phyloP scores from a whole-genome alignment of 1,140 invertebrate species.

The Tetraneura akinire region DNA sequence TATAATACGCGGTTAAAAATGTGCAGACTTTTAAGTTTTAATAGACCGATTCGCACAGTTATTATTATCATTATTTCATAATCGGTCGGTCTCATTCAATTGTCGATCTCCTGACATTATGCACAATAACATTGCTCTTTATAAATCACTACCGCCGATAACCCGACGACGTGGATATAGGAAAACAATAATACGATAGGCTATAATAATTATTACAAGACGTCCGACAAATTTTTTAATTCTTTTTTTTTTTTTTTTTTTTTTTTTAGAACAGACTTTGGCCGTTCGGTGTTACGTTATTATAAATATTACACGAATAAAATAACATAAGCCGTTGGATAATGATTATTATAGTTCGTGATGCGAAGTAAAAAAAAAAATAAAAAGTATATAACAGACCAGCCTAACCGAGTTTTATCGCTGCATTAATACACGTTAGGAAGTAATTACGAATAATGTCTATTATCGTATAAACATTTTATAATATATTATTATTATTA shows the following conservation, averaged over 20 bases:
- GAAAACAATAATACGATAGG: too few relatives aligned
- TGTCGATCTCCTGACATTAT: too few relatives aligned
- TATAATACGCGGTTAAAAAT: background rate
- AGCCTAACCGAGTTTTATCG: slow-evolving; percentile 25
- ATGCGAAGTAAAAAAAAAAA: background rate
- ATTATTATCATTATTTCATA: too few relatives aligned
- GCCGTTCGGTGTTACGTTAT: background rate
- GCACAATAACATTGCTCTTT: too few relatives aligned
- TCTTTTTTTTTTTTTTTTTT: too few relatives aligned
- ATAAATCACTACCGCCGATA: background rate
- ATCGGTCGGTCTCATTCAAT: too few relatives aligned
- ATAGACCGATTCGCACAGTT: slow-evolving; percentile 5
- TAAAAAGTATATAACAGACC: slow-evolving; percentile 19
- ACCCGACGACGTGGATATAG: too few relatives aligned
- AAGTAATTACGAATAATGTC: slow-evolving; percentile 14
- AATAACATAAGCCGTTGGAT: background rate
- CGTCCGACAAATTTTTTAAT: too few relatives aligned
- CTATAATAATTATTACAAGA: too few relatives aligned
- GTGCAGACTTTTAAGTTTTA: slow-evolving; percentile 19
- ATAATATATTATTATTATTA: background rate
- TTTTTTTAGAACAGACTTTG: background rate
- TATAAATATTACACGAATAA: too few relatives aligned
- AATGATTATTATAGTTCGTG: background rate
- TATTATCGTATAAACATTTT: slow-evolving; percentile 16
- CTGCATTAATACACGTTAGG: background rate